Base-by-base conservation (phyloP, 1,140 invertebrate species). In the Lepidurus arcticus region DNA sequence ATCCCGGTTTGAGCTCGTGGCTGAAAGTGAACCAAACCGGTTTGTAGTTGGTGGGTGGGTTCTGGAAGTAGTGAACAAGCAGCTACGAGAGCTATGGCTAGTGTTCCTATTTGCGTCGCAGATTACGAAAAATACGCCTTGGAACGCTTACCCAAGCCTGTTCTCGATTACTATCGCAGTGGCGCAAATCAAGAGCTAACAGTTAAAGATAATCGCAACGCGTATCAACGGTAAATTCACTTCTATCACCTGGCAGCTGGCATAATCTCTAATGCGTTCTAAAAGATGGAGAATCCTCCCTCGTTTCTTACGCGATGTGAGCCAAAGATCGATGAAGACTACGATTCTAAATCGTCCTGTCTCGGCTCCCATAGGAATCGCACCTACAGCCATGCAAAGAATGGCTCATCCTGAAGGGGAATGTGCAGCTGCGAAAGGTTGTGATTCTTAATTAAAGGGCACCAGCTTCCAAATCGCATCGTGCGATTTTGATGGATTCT, bases 371-470 rank as follows among this genome's bases (percentile, higher is more conserved):
- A 84, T 98, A 34, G 94, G 94, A 7, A 90, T 98, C 77, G 90
- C 96, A 0, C 95, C 96, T 3, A 93, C 94, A 6, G 95, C 95
- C 0, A 95, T 97, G 93, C 96, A 98, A 83, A 89, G 88, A 82
- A 93, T 98, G 93, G 94, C 95, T 0, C 92, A 96, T 87, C 89
- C 91, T 1, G 92, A 95, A 74, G 96, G 96, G 10, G 96, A 98
- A 88, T 86, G 90, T 78, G 95, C 92, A 65, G 95, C 90, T 84
- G 94, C 89, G 1, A 91, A 85, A 90, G 93, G 93, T 94, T 86
- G 21, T 34, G 34, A 34, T 4, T 34, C 3, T 34, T 34, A 34
- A 34, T 4, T 3, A 34, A 34, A 34, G 34, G 34, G 34, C 34
- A 34, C 2, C 3, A 34, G 34, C 34, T 3, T 43, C 2, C 26